Base-by-base conservation (phyloP, 37 sponge, comb jelly and placozoan species). In the Agelas oroides region DNA sequence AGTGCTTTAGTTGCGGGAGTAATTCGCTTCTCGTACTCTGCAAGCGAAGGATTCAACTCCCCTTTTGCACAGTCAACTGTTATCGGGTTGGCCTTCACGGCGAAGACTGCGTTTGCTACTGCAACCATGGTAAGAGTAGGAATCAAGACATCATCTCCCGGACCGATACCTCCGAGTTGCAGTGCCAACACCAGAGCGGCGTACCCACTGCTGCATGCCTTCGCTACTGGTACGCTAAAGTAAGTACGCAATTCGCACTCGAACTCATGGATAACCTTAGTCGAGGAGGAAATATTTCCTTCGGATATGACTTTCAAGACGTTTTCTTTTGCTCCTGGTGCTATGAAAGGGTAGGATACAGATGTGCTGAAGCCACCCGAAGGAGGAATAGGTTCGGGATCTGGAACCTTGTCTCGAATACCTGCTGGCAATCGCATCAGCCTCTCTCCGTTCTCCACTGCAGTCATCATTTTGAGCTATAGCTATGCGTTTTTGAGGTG, bases 101-200 rank as follows among this genome's bases (percentile, higher is more conserved):
- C 39, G 14, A 15, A 13, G 34, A 90, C 91, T 23, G 86, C 80
- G 37, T 65, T 85, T 28, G 53, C 53, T 6, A 85, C 86, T 19
- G 91, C 91, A 14, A 79, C 71, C 86, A 90, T 86, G 0, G 91
- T 90, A 33, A 86, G 63, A 23, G 86, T 62, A 17, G 91, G 91
- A 17, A 90, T 57, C 31, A 90, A 15, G 2, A 90, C 91, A 25
- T 86, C 86, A 59, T 90, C 86, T 36, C 81, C 81, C 35, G 59
- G 24, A 23, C 75, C 78, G 58, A 90, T 70, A 24, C 40, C 6
- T 0, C 78, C 89, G 37, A 72, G 56, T 32, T 67, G 75, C 58
- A 89, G 35, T 2, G 82, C 81, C 1, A 89, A 53, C 28, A 83
- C 73, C 25, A 89, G 83, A 24, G 78, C 89, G n/a, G 89, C 57